Evolutionary conservation across 2,113 vertebrate genomes (phyloP), one percentile per base, ranked within the genome.

Genomic region (Ammodytes dubius): DNA sequence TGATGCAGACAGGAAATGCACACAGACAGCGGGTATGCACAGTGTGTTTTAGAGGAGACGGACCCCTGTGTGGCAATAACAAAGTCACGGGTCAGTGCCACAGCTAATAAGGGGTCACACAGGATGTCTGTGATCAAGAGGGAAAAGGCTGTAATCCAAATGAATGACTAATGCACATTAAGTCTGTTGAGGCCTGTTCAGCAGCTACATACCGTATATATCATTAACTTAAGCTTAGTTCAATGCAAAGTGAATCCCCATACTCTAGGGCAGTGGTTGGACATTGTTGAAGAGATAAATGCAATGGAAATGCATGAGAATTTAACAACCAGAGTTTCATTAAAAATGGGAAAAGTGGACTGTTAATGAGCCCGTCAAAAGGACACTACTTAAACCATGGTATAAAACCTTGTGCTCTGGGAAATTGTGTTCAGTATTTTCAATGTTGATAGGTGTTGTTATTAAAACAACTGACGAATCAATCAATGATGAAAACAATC

Each of bases 31-130:
- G 68, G 68, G 72, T 63, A 82, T 81, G 88, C 74, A 89, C 79
- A 90, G 91, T 90, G 84, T 91, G 69, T 91, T 91, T 27, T 92
- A 89, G 84, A 87, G 86, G 83, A 92, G 90, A 92, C 86, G 83
- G 82, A 79, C 80, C 89, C 68, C 80, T 87, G 79, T 92, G 90
- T 89, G 88, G 91, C 88, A 92, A 93, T 84, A 93, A 89, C 78
- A 91, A 80, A 86, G 88, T 89, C 87, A 92, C 37, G 89, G 89
- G 90, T 93, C 90, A 91, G 87, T 61, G 88, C 40, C 85, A 86
- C 79, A 7, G 47, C 78, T 82, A 76, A 90, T 76, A 73, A 79
- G 77, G 63, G 89, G 90, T 89, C 87, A 89, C 58, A 56, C 45
- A 77, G 59, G 74, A 86, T 68, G 83, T 81, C 79, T 86, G 82